These are phyloP conservation scores for Noctua comes DNA, from an alignment of 2,888 invertebrate species.

Conservation along the genomic window DNA sequence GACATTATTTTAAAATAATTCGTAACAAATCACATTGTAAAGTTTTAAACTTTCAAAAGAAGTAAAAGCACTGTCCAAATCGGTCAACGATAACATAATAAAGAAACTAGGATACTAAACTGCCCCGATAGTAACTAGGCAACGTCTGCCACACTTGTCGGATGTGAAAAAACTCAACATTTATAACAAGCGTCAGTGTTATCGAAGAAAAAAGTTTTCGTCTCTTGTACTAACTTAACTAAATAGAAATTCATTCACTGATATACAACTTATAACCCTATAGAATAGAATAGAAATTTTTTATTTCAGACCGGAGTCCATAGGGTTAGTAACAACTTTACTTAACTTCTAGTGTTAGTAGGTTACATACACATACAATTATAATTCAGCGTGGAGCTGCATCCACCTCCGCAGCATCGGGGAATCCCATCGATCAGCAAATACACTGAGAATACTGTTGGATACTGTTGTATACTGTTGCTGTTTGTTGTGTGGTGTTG, in stretches of 20 bases:
- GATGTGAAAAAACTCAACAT: not conserved
- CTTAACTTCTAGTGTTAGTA: too few relatives aligned
- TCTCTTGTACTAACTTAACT: not conserved
- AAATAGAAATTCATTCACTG: not conserved
- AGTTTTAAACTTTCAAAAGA: not conserved
- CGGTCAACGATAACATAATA: not conserved
- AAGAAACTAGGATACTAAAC: not conserved
- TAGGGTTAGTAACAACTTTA: too few relatives aligned
- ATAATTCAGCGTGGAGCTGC: too few relatives aligned
- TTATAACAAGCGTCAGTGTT: not conserved
- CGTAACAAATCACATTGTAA: too few relatives aligned
- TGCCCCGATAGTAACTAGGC: not conserved
- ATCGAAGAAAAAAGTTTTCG: not conserved
- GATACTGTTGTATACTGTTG: too few relatives aligned
- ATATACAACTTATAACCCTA: not conserved
- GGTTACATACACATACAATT: too few relatives aligned
- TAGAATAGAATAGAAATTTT: too few relatives aligned
- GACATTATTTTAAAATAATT: not conserved
- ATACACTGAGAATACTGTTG: too few relatives aligned
- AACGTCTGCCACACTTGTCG: not conserved
- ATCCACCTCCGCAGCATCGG: too few relatives aligned
- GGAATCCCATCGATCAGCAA: too few relatives aligned
- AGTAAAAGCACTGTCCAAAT: not conserved
- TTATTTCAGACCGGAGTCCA: too few relatives aligned
- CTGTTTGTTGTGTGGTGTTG: too few relatives aligned